A percentile compares a stretch with the other conserved stretches of the same genome.
phyloP scores from a whole-genome alignment of 2,113 vertebrate genomes.

The Dasyprocta punctata region DNA sequence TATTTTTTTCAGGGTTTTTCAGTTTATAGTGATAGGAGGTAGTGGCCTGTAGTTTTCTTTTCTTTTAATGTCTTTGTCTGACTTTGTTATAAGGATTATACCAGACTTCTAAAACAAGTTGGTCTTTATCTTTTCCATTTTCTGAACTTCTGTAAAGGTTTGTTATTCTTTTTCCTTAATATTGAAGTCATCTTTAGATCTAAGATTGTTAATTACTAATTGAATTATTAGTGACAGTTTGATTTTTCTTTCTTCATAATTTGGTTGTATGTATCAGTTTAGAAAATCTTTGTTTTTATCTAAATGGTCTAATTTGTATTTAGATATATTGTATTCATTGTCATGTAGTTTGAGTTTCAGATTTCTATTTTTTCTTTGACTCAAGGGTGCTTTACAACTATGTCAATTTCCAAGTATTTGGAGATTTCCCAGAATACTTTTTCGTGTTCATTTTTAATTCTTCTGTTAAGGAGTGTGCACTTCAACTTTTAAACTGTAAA shows the following conservation, averaged over 20 bases:
- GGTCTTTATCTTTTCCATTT: neutral
- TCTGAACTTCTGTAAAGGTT: neutral
- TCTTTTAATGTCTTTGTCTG: neutral
- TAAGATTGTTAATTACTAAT: neutral
- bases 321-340: neutral
- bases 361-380: neutral
- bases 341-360: neutral
- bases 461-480: neutral
- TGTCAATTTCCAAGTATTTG: neutral
- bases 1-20: neutral
- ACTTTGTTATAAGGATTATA: neutral
- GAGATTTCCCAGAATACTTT: neutral
- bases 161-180: neutral
- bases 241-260: slow-evolving; percentile 34
- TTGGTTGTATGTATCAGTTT: neutral
- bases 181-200: neutral
- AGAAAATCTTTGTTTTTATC: neutral
- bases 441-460: neutral
- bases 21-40: neutral
- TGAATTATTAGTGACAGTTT: neutral
- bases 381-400: neutral
- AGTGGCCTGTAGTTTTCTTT: neutral
- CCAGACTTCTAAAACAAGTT: neutral
- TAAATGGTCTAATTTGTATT: neutral
- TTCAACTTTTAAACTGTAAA: neutral